Conservation (phyloP, 92 coral and sea anemone species). For the Porites lobata region DNA sequence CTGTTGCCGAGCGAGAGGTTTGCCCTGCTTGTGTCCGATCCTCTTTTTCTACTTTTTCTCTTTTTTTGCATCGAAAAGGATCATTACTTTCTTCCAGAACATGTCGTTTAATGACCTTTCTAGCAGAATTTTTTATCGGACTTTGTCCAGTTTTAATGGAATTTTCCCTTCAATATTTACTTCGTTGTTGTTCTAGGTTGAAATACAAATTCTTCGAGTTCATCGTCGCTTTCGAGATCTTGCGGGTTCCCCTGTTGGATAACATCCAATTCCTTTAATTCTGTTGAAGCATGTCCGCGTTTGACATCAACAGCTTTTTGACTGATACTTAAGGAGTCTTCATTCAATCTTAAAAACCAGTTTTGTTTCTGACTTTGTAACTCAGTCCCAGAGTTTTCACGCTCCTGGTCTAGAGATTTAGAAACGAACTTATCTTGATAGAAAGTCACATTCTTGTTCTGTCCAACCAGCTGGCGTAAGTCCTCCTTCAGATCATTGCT, state of each 20-base stretch:
- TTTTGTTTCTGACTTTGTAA: background rate
- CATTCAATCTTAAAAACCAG: background rate
- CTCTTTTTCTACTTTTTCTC: too few relatives aligned
- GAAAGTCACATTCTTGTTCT: background rate
- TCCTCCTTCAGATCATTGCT: background rate
- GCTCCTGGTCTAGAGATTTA: background rate
- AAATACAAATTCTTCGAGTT: slow-evolving; percentile 40
- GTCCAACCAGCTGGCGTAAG: background rate
- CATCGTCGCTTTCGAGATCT: slow-evolving; percentile 33
- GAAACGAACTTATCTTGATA: background rate
- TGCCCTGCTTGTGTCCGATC: too few relatives aligned
- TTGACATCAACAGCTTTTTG: background rate
- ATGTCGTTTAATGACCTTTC: too few relatives aligned
- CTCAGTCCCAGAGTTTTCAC: background rate
- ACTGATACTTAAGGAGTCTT: background rate
- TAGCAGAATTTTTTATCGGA: too few relatives aligned
- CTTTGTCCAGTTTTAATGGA: too few relatives aligned
- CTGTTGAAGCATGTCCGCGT: background rate
- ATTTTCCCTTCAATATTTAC: background rate
- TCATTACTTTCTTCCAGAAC: too few relatives aligned
- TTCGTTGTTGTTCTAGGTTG: slow-evolving; percentile 2
- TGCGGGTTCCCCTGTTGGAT: background rate
- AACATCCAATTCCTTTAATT: background rate
- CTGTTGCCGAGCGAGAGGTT: too few relatives aligned
- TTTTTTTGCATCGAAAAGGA: too few relatives aligned